Conservation (phyloP, 2,113 vertebrate genomes). For the Trochalopteron elliotii region DNA sequence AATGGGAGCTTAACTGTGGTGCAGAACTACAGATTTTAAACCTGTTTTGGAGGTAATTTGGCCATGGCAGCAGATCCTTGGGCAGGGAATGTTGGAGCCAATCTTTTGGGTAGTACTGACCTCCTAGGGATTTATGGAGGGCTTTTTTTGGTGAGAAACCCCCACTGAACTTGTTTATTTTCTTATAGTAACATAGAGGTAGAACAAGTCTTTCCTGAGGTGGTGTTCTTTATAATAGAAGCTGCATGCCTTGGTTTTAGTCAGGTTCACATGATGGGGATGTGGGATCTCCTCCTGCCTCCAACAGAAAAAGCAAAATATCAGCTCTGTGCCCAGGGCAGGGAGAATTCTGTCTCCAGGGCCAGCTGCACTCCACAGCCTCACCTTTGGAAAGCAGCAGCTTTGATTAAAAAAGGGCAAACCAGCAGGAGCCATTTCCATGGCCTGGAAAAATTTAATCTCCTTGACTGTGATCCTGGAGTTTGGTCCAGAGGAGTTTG, state of each 20-base stretch:
- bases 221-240: background rate
- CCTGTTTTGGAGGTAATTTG: background rate
- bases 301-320: background rate
- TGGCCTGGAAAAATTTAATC: background rate
- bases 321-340: background rate
- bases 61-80: background rate
- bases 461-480: background rate
- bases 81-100: background rate
- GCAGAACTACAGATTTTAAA: background rate
- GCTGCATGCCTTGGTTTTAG: background rate
- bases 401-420: background rate
- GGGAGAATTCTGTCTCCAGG: background rate
- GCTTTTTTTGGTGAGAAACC: background rate
- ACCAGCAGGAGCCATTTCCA: background rate
- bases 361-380: background rate
- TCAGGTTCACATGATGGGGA: fast-evolving
- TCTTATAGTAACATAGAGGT: background rate
- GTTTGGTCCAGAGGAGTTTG: background rate
- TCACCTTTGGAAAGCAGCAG: background rate
- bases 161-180: background rate
- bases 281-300: background rate
- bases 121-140: background rate
- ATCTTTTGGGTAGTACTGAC: fast-evolving
- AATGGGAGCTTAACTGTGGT: background rate
- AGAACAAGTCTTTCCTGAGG: background rate